Evolutionary conservation across 2,797 vertebrate genomes (phyloP).

Genomic region (Crocidura indochinensis): DNA sequence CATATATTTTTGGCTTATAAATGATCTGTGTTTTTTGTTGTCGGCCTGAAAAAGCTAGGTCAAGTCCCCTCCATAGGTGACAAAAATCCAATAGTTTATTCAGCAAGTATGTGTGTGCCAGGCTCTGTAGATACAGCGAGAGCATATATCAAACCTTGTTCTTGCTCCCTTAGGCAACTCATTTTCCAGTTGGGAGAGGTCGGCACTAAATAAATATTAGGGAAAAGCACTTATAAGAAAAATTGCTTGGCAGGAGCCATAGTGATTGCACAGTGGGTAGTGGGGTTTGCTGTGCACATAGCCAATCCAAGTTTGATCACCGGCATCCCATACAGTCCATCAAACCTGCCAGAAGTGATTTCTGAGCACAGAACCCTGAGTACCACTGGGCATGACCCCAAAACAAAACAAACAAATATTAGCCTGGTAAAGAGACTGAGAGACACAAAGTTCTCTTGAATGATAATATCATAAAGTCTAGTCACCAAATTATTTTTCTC

Average conservation of each 20-base stretch:
- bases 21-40: neutral
- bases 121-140: neutral
- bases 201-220: constrained; percentile 37
- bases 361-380: too few relatives aligned
- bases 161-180: constrained; percentile 23
- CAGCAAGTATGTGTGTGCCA: neutral
- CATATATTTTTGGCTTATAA: constrained; percentile 51
- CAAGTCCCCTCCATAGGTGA: constrained; percentile 36
- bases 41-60: constrained; percentile 41
- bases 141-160: neutral
- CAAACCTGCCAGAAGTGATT: too few relatives aligned
- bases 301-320: too few relatives aligned
- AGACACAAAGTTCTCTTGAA: constrained; percentile 23
- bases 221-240: neutral
- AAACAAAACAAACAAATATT: too few relatives aligned
- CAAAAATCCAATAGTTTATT: constrained; percentile 38
- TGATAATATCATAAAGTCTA: constrained; percentile 55
- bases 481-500: constrained; percentile 45
- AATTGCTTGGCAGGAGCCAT: neutral
- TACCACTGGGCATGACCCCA: too few relatives aligned
- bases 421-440: neutral
- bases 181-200: constrained; percentile 46
- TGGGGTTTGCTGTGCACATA: too few relatives aligned
- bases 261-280: too few relatives aligned
- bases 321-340: too few relatives aligned